phyloP scores from a whole-genome alignment of 2,888 invertebrate genomes.

The Cephus pulcher region DNA sequence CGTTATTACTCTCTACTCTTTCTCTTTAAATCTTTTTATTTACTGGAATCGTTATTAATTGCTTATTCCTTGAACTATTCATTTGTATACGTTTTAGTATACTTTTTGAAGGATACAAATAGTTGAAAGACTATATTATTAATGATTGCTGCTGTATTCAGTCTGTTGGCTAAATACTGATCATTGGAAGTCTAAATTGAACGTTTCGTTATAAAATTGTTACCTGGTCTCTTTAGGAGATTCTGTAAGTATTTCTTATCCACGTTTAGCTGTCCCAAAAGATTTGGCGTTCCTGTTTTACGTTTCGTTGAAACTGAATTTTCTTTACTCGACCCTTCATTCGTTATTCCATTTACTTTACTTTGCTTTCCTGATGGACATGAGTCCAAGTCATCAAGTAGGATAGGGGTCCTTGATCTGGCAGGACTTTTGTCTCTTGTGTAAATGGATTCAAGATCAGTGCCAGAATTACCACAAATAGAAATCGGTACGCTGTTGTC shows the following conservation, averaged over 20 bases:
- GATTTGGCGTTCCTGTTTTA: conserved; percentile 35
- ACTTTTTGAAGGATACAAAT: background rate
- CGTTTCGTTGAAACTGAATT: conserved; percentile 13
- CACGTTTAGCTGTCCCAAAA: conserved; percentile 47
- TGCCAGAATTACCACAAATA: conserved; percentile 15
- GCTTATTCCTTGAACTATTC: background rate
- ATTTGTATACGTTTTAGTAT: background rate
- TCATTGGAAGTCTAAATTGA: background rate
- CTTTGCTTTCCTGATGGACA: background rate
- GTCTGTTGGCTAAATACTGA: background rate
- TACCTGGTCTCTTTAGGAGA: conserved; percentile 52
- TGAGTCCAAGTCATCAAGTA: background rate
- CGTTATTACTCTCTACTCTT: background rate
- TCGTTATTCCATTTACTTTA: background rate
- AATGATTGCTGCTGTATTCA: background rate
- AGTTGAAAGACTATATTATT: background rate
- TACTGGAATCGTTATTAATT: background rate
- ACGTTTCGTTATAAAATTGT: background rate
- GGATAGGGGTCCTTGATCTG: background rate
- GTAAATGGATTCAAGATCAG: conserved; percentile 11
- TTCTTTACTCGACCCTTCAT: background rate
- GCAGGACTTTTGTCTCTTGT: background rate
- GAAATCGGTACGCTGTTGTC: conserved; percentile 32
- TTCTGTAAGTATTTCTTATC: conserved; percentile 54
- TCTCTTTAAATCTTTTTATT: background rate